A percentile compares a stretch with the other conserved stretches of the same genome.
Conservation (phyloP, 1,140 invertebrate species). For the Trichomalopsis sarcophagae region DNA sequence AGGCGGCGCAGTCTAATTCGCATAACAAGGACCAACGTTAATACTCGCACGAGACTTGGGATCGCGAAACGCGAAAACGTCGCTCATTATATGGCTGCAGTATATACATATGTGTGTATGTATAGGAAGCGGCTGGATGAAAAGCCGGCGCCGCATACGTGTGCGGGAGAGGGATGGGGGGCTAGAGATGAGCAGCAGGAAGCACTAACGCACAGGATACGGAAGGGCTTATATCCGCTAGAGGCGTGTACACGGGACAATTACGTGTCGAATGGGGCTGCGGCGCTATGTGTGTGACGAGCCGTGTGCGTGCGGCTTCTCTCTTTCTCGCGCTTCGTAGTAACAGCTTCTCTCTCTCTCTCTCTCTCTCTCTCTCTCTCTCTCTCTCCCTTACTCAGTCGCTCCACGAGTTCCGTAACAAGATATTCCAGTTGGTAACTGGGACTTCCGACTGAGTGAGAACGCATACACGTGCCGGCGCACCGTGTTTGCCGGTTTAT, state of each 20-base stretch:
- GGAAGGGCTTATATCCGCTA: neutral
- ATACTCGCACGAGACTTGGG: conserved; percentile 11
- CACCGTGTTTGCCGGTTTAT: conserved; percentile 49
- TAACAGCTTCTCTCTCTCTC: neutral
- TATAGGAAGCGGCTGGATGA: neutral
- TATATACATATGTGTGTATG: neutral
- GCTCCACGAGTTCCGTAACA: conserved; percentile 58
- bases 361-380: neutral
- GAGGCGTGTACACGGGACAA: conserved; percentile 47
- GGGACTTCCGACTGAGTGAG: conserved; percentile 59
- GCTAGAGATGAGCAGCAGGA: neutral
- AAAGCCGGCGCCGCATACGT: neutral
- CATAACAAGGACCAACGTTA: conserved; percentile 35
- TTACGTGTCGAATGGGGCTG: conserved; percentile 42
- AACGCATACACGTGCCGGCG: conserved; percentile 51
- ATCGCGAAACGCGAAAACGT: conserved; percentile 26
- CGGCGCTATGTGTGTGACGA: neutral
- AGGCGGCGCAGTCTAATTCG: neutral
- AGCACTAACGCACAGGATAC: neutral
- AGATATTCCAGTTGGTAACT: conserved; percentile 61
- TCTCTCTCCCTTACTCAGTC: neutral
- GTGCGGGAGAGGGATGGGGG: neutral
- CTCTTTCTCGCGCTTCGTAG: neutral
- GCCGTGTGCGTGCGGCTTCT: neutral
- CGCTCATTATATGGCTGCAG: conserved; percentile 25